Conservation (phyloP, 37 sponge, comb jelly and placozoan genomes). For the Lycopodina hypogea region DNA sequence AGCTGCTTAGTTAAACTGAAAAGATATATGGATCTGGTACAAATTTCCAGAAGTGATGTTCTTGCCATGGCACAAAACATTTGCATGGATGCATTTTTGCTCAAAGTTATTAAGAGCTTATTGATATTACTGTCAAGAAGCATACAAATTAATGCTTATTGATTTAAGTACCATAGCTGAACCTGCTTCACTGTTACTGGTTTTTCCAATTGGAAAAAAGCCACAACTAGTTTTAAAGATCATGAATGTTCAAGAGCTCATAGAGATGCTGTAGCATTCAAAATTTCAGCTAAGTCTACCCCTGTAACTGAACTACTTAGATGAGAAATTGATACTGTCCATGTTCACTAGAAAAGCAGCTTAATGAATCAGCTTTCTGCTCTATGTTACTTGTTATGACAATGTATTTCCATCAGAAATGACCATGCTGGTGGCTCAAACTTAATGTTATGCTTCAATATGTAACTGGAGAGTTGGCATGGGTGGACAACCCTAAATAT, state of each 20-base stretch:
- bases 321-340: not conserved
- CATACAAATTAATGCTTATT: not conserved
- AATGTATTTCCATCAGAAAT: slow-evolving; percentile 21
- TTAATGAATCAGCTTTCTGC: slow-evolving; percentile 18
- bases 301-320: not conserved
- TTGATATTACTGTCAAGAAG: not conserved
- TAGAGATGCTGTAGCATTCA: slow-evolving; percentile 3
- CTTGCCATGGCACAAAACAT: not conserved
- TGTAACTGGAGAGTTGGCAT: slow-evolving; percentile 4
- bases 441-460: slow-evolving; percentile 5
- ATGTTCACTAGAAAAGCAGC: not conserved
- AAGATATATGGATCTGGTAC: not conserved
- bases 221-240: not conserved
- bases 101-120: not conserved
- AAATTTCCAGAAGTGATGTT: not conserved
- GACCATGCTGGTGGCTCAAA: slow-evolving; percentile 20
- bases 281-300: not conserved
- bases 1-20: not conserved
- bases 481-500: slow-evolving; percentile 7
- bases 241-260: slow-evolving; percentile 9
- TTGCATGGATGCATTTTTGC: slow-evolving; percentile 5
- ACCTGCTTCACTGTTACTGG: slow-evolving; percentile 8
- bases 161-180: not conserved
- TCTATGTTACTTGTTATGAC: slow-evolving; percentile 10
- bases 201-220: slow-evolving; percentile 28